Base-by-base conservation (phyloP, 2,888 invertebrate species). In the Keiferia lycopersicella region DNA sequence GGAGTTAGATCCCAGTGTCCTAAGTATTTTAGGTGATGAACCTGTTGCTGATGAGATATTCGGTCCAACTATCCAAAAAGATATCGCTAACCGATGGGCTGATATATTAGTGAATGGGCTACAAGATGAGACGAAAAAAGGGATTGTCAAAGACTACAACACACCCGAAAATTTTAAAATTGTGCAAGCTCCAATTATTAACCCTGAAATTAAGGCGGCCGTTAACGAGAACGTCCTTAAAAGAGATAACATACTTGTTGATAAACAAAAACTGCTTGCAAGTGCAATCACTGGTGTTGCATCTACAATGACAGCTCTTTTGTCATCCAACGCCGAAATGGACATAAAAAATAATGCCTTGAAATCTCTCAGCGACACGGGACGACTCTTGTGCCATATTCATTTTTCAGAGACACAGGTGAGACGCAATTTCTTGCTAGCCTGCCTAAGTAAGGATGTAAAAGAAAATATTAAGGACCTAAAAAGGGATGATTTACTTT, bases 391-490 rank as follows among this genome's bases (percentile, higher is more conserved):
- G n/a, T 56, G 56, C 26, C 56, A 56, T 22, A 56, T 26, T 20
- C 30, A 56, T 56, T 26, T 14, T 22, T 56, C 30, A 56, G 56
- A 56, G 56, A 26, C 53, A 20, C 51, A 51, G 16, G 16, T 18
- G 10, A 51, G 51, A 51, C 16, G 51, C 11, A 51, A 20, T 18
- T 51, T 51, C 10, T 11, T 20, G 16, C 51, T 51, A 18, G 18
- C 51, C n/a, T 16, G 10, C 51, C 51, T 51, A 11, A 51, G 20
- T 51, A 51, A 51, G 26, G 63, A 57, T 6, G 34, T 58, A 4
- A 58, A 63, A 56, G 58, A 63, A 34, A 59, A 60, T 39, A 58
- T 53, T 14, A 53, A 53, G 22, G 53, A 53, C 22, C 53, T 53
- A 12, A 53, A 53, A 22, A 16, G 53, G 12, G 53, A 53, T 53